Conservation (phyloP, 1,140 invertebrate species). For the Centruroides vittatus region DNA sequence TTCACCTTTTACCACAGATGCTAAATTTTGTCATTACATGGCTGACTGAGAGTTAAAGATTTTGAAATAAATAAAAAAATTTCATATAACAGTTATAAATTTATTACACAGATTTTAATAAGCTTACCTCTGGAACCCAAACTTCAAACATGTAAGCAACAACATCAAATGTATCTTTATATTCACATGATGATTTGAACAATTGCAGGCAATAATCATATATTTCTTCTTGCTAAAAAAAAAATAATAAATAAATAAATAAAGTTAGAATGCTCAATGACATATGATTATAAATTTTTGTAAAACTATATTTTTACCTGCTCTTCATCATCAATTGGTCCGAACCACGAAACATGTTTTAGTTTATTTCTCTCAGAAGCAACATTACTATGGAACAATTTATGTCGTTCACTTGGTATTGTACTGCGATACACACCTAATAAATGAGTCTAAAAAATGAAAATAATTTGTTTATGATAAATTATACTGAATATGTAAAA, state of each 20-base stretch:
- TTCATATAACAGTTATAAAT: no score
- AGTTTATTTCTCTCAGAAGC: neutral
- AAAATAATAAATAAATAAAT: no score
- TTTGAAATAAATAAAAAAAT: no score
- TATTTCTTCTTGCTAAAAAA: slow-evolving; percentile 6
- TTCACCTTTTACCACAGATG: no score
- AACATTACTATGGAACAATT: slow-evolving; percentile 1
- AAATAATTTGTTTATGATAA: no score
- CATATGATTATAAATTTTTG: neutral
- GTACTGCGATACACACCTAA: slow-evolving; percentile 1
- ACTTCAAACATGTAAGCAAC: slow-evolving; percentile 14
- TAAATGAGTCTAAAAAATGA: slow-evolving; percentile 1
- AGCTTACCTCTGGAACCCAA: slow-evolving; percentile 14
- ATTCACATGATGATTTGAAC: slow-evolving; percentile 9
- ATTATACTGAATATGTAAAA: no score
- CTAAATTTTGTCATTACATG: no score
- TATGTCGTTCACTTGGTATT: slow-evolving; percentile 4
- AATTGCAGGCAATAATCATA: slow-evolving; percentile 13
- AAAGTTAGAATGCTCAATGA: no score
- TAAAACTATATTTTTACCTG: neutral
- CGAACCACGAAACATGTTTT: slow-evolving; percentile 10
- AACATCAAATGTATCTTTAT: slow-evolving; percentile 1
- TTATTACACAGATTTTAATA: no score
- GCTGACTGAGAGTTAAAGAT: no score
- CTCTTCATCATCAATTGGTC: slow-evolving; percentile 14